Evolutionary conservation across 2,113 vertebrate species (phyloP).

Genomic region (Cyprinodon tularosa): DNA sequence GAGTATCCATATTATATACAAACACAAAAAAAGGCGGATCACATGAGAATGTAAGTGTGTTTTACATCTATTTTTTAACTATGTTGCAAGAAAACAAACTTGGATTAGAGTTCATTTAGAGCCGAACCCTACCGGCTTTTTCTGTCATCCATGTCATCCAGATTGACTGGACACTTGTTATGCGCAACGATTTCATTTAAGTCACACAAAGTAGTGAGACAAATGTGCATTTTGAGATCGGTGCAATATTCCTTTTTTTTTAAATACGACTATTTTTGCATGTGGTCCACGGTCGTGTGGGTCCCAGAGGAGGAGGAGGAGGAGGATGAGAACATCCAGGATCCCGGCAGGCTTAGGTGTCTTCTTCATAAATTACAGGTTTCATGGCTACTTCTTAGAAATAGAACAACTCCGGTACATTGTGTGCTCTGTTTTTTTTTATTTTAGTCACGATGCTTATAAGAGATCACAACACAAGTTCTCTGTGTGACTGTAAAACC

Average conservation of each 20-base stretch:
- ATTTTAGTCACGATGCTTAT: not conserved
- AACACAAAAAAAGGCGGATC: conserved; percentile 2
- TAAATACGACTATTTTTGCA: conserved; percentile 8
- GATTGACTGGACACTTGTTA: conserved; percentile 44
- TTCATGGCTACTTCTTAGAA: conserved; percentile 33
- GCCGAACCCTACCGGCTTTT: not conserved
- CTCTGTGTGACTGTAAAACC: conserved; percentile 12
- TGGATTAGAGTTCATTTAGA: conserved; percentile 1
- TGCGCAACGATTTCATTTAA: not conserved
- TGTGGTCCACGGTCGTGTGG: conserved; percentile 37
- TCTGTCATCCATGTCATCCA: not conserved
- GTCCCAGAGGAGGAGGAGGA: conserved; percentile 33
- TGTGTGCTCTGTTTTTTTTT: conserved; percentile 5
- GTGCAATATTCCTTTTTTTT: conserved; percentile 6
- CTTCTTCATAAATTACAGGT: conserved; percentile 42
- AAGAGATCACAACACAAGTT: conserved; percentile 7
- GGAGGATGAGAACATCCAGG: conserved; percentile 44
- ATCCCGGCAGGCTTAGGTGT: conserved; percentile 51
- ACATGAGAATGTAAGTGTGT: conserved; percentile 51
- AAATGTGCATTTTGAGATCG: not conserved
- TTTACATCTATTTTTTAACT: not conserved
- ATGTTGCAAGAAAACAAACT: not conserved
- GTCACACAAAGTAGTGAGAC: not conserved
- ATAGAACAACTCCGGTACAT: not conserved
- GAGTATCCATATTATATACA: not conserved